Percentiles rank a stretch among this genome's conserved stretches.
Conservation (phyloP, 92 coral and sea anemone species). For the Actinernus sp. region DNA sequence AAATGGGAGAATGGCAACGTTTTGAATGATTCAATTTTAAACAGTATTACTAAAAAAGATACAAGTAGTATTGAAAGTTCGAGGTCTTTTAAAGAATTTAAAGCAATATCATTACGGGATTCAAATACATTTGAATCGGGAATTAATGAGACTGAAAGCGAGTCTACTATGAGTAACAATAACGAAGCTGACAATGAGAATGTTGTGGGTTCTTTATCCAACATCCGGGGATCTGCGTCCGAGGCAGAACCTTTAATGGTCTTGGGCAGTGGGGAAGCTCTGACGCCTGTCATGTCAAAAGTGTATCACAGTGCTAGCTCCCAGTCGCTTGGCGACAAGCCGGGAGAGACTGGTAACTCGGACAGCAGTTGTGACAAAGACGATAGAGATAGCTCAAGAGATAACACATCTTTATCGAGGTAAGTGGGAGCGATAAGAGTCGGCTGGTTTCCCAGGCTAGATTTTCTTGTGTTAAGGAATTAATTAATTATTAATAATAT, state of each 20-base stretch:
- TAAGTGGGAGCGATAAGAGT: slow-evolving; percentile 19
- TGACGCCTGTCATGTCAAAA: slow-evolving; percentile 53
- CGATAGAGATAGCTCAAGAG: slow-evolving; percentile 65
- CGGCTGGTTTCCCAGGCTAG: no score
- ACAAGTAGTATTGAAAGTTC: no score
- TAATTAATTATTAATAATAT: neutral
- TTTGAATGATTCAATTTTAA: neutral
- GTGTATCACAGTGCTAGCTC: slow-evolving; percentile 56
- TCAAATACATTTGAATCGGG: no score
- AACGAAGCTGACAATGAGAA: neutral
- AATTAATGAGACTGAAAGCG: neutral
- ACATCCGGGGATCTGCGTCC: no score
- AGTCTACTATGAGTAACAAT: neutral
- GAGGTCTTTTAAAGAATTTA: no score
- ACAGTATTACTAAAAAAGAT: neutral
- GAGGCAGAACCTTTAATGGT: slow-evolving; percentile 45
- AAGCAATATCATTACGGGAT: no score
- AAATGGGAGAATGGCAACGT: no score
- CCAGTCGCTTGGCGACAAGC: neutral
- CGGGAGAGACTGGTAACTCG: neutral
- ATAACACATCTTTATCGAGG: slow-evolving; percentile 85
- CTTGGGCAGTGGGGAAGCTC: slow-evolving; percentile 79
- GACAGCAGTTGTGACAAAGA: slow-evolving; percentile 17
- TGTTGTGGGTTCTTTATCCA: no score
- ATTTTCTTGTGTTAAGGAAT: neutral